Base-by-base conservation (phyloP, 64 coral and sea anemone genomes). In the Actinia tenebrosa region DNA sequence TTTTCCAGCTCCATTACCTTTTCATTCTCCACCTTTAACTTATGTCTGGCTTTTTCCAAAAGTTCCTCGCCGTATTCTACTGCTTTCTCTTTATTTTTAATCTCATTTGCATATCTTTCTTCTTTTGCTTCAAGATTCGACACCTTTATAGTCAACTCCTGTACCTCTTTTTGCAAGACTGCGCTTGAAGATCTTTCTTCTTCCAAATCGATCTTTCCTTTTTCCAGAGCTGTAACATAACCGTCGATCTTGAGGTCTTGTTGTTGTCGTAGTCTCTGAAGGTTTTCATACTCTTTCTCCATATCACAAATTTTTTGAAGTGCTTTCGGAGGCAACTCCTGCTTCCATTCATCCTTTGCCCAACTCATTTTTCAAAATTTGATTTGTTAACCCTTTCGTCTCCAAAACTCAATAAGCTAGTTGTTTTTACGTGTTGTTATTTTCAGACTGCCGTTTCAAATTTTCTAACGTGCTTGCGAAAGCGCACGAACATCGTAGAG, bases 331-430 rank as follows among this genome's bases (percentile, higher is more conserved):
- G 94, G 86, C 54, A 97, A 90, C 90, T 97, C 88, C 22, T 93
- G 85, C 64, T 97, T 97, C 94, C 94, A 97, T 78, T 97, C 94
- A 19, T 97, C 94, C 44, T 92, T 97, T 81, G 91, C 91, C 94
- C 94, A 97, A 52, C 94, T 97, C 94, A 97, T 97, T 30, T 18
- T 87, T 25, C 25, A 4, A 75, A 75, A 37, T 37, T 37, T 37
- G 20, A n/a, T 75, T 75, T 50, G 26, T 42, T 75, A 10, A 30
- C 7, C 56, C 27, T 75, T 75, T 14, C 9, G 11, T 75, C 5
- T 75, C n/a, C 26, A 30, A 69, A 75, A 75, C 13, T 30, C 11
- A 75, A 75, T 26, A 75, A 30, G 69, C 6, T 75, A 42, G 9
- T 37, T 37, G 10, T 42, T 75, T 13, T n/a, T 3, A 27, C 23